Conservation (phyloP, 2,113 vertebrate species). For the Sinocyclocheilus rhinocerous region DNA sequence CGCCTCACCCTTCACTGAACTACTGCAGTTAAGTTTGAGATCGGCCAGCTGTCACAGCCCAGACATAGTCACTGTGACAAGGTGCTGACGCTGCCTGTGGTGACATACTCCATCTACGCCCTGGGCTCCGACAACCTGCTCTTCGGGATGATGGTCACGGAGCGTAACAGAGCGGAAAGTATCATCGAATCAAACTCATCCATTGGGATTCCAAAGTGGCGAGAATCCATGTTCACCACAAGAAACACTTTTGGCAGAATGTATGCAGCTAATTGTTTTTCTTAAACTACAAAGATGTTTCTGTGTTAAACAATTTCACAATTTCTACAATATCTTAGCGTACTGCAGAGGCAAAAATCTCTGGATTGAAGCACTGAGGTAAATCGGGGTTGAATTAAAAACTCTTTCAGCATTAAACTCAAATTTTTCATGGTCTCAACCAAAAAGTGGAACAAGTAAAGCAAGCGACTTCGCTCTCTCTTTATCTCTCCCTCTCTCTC, state of each 20-base stretch:
- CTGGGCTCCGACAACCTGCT: conserved; percentile 33
- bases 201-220: neutral
- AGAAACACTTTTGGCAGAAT: conserved; percentile 16
- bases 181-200: conserved; percentile 24
- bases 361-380: conserved; percentile 28
- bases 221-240: neutral
- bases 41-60: conserved; percentile 27
- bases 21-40: neutral
- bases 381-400: conserved; percentile 10
- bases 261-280: conserved; percentile 10
- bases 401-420: conserved; percentile 24
- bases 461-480: neutral
- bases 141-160: conserved; percentile 28
- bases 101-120: conserved; percentile 22
- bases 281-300: neutral
- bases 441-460: conserved; percentile 20
- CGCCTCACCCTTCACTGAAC: neutral
- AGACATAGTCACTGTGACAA: conserved; percentile 38
- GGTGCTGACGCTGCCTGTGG: conserved; percentile 37
- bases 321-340: neutral
- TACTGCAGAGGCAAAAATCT: neutral
- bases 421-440: neutral
- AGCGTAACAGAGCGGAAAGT: conserved; percentile 11
- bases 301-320: neutral
- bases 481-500: conserved; percentile 14